Evolutionary conservation across 2,797 vertebrate genomes (phyloP), one percentile per base, ranked within the genome.

Genomic region (Macrochelys suwanniensis): DNA sequence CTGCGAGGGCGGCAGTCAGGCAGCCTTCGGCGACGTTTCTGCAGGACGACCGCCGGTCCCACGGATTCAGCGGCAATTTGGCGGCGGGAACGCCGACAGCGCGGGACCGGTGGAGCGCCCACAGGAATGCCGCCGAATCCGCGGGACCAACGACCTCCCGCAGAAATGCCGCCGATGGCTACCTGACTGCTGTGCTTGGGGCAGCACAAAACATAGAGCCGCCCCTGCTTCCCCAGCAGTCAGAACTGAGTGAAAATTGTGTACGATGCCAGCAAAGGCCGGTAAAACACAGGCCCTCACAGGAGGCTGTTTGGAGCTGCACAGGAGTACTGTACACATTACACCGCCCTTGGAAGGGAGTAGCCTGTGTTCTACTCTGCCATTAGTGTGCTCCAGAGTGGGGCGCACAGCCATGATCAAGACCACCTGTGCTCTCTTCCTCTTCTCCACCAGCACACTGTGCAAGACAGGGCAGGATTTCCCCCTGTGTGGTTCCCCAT

Each of bases 401-500:
- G 88, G 79, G 45, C 81, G 57, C 9, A 1, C 37, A 82, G 85
- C 59, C 49, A 6, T 10, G 31, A 0, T n/a, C 4, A 1, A 88
- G 80, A 42, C 47, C 31, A 74, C 0, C 2, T 51, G 50, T 76
- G 74, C 0, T 0, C 47, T 93, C 87, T 83, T 10, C 0, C 53
- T 53, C 92, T 61, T 88, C 25, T 10, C 7, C 90, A 80, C 83
- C 85, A 87, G 47, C 71, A 80, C 76, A 74, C 50, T 78, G 65
- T 74, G n/a, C 45, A 89, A 0, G 76, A 13, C 10, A 87, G 87
- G 87, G 90, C 93, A 15, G 91, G 92, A 90, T 93, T 96, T 95
- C 96, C 94, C 94, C 94, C 89, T 2, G 1, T 89, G 95, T 95
- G 93, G 93, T 95, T 95, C 95, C 94, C 96, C 11, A 1, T 53